Conservation (phyloP, 1,140 invertebrate species). For the Papilio polytes region DNA sequence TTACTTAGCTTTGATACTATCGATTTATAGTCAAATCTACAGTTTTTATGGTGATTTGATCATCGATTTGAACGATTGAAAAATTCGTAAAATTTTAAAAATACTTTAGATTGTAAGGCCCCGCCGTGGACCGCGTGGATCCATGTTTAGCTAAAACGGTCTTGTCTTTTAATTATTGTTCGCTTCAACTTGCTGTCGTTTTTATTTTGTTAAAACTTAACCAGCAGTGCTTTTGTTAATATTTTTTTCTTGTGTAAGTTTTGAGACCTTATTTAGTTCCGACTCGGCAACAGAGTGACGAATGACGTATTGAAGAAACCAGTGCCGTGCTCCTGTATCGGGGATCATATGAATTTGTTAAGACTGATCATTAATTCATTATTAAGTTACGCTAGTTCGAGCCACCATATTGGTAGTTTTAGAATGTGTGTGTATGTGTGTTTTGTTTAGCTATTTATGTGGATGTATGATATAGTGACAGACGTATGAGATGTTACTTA, state of each 20-base stretch:
- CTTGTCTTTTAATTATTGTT: constrained; percentile 66
- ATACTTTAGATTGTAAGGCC: constrained; percentile 52
- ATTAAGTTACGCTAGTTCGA: constrained; percentile 80
- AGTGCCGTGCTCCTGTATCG: constrained; percentile 58
- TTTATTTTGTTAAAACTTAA: constrained; percentile 70
- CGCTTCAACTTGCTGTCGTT: constrained; percentile 70
- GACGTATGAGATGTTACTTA: constrained; percentile 45
- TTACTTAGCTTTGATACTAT: constrained; percentile 44
- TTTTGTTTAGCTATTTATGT: constrained; percentile 70
- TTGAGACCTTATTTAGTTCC: constrained; percentile 70
- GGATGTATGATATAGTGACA: constrained; percentile 58
- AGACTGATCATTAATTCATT: constrained; percentile 83
- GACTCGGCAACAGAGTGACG: constrained; percentile 79
- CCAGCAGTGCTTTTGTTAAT: constrained; percentile 79
- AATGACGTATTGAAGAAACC: constrained; percentile 62
- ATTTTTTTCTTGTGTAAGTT: constrained; percentile 60
- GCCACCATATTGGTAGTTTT: constrained; percentile 70
- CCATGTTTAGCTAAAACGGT: constrained; percentile 58
- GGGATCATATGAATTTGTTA: constrained; percentile 72
- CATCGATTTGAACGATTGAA: constrained; percentile 55
- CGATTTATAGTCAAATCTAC: constrained; percentile 47
- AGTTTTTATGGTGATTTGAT: constrained; percentile 64
- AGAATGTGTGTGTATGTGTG: constrained; percentile 65
- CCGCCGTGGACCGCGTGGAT: constrained; percentile 47
- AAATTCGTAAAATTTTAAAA: constrained; percentile 47